Conservation (phyloP, 2,888 invertebrate genomes). For the Sarcophaga carnaria region DNA sequence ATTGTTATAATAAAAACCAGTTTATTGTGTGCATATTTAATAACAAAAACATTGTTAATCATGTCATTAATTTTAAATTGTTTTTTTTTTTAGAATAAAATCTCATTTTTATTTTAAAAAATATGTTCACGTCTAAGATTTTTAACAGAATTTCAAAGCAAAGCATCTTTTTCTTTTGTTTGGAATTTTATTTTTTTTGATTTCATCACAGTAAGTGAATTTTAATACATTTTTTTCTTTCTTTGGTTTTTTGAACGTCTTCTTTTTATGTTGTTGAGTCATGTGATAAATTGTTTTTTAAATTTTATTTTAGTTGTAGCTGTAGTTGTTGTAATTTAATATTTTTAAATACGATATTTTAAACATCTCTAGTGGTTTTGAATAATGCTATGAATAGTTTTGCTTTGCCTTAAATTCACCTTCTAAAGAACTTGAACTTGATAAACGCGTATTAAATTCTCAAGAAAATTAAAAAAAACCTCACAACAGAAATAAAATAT, state of each 20-base stretch:
- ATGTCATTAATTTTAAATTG: neutral
- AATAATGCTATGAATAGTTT: neutral
- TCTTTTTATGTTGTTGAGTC: slow-evolving; percentile 51
- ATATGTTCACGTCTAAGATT: no score
- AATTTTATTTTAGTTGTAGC: neutral
- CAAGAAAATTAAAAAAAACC: no score
- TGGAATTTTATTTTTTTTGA: no score
- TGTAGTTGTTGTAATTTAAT: slow-evolving; percentile 43
- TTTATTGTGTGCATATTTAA: slow-evolving; percentile 38
- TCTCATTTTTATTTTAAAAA: no score
- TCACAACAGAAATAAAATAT: no score
- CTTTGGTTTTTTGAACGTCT: no score
- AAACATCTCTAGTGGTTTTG: slow-evolving; percentile 3
- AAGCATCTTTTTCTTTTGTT: no score
- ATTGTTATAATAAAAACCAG: slow-evolving; percentile 18
- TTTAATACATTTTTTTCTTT: no score
- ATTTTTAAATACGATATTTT: neutral
- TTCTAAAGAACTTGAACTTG: slow-evolving; percentile 62
- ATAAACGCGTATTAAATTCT: slow-evolving; percentile 36
- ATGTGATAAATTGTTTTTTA: slow-evolving; percentile 45
- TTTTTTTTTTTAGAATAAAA: neutral
- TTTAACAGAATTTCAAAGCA: no score
- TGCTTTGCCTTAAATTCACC: neutral
- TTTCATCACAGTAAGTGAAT: no score
- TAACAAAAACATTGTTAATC: neutral